These are phyloP conservation scores for Maniola hyperantus DNA, from an alignment of 2,888 invertebrate genomes.

Conservation along the genomic window DNA sequence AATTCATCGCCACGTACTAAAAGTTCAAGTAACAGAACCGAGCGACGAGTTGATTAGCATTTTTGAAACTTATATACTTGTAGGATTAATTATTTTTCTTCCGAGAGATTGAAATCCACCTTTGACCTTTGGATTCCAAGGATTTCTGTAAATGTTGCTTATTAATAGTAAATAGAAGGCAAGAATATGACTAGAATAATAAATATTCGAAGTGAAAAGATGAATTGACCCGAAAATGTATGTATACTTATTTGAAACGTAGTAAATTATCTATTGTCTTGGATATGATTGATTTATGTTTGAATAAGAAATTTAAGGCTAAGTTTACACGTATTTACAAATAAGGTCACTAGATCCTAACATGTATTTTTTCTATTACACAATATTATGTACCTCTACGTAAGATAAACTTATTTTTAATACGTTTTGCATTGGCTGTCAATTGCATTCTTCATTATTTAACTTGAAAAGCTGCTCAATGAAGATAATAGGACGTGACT, in stretches of 20 bases:
- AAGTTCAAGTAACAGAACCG: background rate
- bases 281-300: conserved; percentile 2
- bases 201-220: background rate
- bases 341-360: background rate
- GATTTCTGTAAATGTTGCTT: too few relatives aligned
- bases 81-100: background rate
- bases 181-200: background rate
- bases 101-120: background rate
- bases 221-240: background rate
- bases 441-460: too few relatives aligned
- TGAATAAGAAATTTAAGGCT: background rate
- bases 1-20: background rate
- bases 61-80: background rate
- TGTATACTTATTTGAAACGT: background rate
- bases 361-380: too few relatives aligned
- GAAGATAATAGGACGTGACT: too few relatives aligned
- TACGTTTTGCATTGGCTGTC: too few relatives aligned
- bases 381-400: too few relatives aligned
- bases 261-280: background rate
- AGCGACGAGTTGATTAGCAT: background rate
- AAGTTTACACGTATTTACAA: background rate
- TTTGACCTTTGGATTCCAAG: too few relatives aligned
- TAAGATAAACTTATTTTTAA: too few relatives aligned
- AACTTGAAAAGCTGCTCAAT: too few relatives aligned
- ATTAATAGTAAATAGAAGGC: too few relatives aligned